Evolutionary conservation across 2,113 vertebrate genomes (phyloP), one percentile per base, ranked within the genome.

Genomic region (Syngnathus scovelli): DNA sequence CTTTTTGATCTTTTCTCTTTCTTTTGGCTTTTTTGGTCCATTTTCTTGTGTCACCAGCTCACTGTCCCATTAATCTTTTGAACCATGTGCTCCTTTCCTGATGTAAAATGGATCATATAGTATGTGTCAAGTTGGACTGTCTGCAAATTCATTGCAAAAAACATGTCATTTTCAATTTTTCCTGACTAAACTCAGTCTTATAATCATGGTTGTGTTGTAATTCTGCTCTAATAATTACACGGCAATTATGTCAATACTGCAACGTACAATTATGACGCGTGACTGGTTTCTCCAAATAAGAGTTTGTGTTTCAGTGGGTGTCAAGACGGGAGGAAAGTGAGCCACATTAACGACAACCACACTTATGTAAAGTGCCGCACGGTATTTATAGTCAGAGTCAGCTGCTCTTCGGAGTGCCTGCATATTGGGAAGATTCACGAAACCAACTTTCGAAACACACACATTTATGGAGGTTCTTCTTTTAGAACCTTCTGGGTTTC

Each of bases 321-420:
- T 64, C 60, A 56, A 55, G 51, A 51, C 65, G 56, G 62, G 72
- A 77, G 64, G 70, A 69, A 52, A 64, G 68, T 64, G 72, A 43
- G 67, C 78, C 84, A 86, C 79, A 83, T 82, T 86, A 83, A 85
- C 85, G 84, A 80, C 67, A 66, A 80, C 79, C 81, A 70, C 79
- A 64, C 82, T 85, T 76, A 69, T 79, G 76, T 82, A 81, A 78
- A 82, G 71, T 69, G 69, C 68, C 39, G 49, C 12, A 7, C 58
- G 23, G 70, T 85, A 86, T 86, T 83, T 85, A 82, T 85, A 83
- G 82, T 78, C 27, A 33, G 27, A 33, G 70, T 73, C 80, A 86
- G 84, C 76, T 82, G 82, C 74, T 73, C 74, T 84, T 84, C 64
- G 70, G 58, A 66, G 46, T 61, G 71, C 75, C 59, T 62, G n/a